These are phyloP conservation scores for Drosophila dunni DNA, from an alignment of 1,140 invertebrate species.

Conservation along the genomic window DNA sequence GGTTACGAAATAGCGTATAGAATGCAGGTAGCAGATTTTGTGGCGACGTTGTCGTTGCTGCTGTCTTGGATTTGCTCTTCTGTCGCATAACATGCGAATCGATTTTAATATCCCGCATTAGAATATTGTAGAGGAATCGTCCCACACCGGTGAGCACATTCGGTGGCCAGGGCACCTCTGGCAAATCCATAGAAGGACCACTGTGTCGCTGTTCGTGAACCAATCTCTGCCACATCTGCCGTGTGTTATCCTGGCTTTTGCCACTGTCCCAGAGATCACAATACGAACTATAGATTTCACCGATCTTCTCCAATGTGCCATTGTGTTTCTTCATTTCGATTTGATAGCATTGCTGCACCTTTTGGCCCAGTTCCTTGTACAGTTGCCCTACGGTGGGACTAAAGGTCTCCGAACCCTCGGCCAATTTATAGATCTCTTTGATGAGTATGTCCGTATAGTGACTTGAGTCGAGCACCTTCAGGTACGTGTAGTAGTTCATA, in stretches of 20 bases:
- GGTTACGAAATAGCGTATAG: conserved; percentile 91
- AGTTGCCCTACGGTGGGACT: conserved; percentile 89
- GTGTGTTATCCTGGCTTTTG: conserved; percentile 86
- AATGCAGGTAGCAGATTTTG: conserved; percentile 90
- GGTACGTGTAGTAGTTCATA: conserved; percentile 89
- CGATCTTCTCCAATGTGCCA: conserved; percentile 89
- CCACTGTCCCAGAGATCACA: conserved; percentile 88
- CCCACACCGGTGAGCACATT: conserved; percentile 88
- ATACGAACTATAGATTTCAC: conserved; percentile 89
- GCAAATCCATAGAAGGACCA: conserved; percentile 87
- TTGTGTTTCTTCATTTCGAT: conserved; percentile 88
- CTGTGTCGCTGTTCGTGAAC: conserved; percentile 85
- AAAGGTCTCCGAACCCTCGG: conserved; percentile 91
- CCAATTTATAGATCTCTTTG: conserved; percentile 89
- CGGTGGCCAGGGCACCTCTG: conserved; percentile 88
- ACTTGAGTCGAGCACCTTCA: conserved; percentile 88
- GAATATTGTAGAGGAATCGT: conserved; percentile 94
- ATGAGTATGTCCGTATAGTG: conserved; percentile 89
- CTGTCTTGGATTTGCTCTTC: conserved; percentile 79
- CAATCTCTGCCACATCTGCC: conserved; percentile 90
- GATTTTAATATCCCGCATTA: conserved; percentile 93
- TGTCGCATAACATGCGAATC: conserved; percentile 88
- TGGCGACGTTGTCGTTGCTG: conserved; percentile 12
- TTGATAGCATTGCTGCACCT: conserved; percentile 87
- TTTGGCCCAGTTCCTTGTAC: conserved; percentile 89